Percentiles rank a stretch among this genome's conserved stretches.
phyloP scores from a whole-genome alignment of 2,113 vertebrate genomes.

The Leptodactylus fuscus region DNA sequence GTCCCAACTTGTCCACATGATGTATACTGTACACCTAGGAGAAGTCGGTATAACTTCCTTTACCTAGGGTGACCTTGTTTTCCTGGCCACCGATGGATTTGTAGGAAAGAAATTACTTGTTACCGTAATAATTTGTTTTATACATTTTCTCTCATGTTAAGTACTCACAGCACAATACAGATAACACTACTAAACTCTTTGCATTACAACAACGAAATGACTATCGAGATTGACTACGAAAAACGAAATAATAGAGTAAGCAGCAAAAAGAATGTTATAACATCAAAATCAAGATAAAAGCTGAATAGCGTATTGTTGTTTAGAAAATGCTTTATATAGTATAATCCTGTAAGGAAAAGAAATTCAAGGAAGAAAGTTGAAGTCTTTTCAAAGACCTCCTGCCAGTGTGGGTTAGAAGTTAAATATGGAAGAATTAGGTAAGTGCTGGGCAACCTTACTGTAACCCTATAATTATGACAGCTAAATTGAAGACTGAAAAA shows the following conservation, averaged over 20 bases:
- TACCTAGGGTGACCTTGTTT: too few species aligned
- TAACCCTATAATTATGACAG: not conserved
- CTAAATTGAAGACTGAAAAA: conserved; percentile 11
- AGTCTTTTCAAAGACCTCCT: not conserved
- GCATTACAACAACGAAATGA: not conserved
- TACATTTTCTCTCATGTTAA: not conserved
- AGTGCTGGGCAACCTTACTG: not conserved
- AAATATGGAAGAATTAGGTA: not conserved
- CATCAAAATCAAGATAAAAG: not conserved
- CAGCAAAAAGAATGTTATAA: not conserved
- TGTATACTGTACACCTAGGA: too few species aligned
- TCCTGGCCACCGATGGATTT: too few species aligned
- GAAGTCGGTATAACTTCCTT: not conserved
- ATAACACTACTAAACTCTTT: not conserved
- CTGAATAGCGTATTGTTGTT: not conserved
- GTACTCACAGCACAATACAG: not conserved
- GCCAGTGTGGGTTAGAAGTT: not conserved
- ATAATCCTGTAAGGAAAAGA: not conserved
- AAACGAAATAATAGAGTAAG: not conserved
- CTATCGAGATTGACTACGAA: not conserved
- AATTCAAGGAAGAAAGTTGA: not conserved
- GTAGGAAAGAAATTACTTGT: not conserved
- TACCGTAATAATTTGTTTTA: not conserved
- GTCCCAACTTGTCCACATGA: too few species aligned
- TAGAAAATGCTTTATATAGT: not conserved